Conservation (phyloP, 2,797 vertebrate species). For the Adelosebastes latens region DNA sequence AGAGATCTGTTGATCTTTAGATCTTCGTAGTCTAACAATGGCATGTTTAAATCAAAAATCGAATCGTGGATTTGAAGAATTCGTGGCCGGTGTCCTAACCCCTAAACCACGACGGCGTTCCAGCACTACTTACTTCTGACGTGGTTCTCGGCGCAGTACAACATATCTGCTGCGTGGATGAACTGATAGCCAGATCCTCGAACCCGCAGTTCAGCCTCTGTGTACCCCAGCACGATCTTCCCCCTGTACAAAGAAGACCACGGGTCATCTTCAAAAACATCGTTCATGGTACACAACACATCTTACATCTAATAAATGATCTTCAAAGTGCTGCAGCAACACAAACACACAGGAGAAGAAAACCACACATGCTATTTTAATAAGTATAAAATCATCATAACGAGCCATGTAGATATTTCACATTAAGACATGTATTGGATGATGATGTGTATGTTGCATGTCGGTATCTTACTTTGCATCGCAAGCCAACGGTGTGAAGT, state of each 20-base stretch:
- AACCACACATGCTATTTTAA: background rate
- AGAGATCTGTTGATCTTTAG: no score
- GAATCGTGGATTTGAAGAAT: no score
- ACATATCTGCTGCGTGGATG: slow-evolving; percentile 83
- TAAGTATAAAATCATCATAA: fast-evolving
- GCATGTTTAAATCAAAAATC: no score
- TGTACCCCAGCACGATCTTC: slow-evolving; percentile 82
- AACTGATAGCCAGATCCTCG: slow-evolving; percentile 83
- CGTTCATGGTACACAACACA: background rate
- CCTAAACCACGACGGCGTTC: fast-evolving
- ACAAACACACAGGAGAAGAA: background rate
- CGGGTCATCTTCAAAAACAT: background rate
- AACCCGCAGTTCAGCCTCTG: slow-evolving; percentile 80
- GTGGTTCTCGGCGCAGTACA: slow-evolving; percentile 84
- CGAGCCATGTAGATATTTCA: fast-evolving
- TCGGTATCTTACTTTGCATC: slow-evolving; percentile 82
- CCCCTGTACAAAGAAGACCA: slow-evolving; percentile 61
- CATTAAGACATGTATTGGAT: background rate
- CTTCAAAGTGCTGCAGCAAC: background rate
- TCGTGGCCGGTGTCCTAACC: background rate
- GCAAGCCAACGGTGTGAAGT: slow-evolving; percentile 88
- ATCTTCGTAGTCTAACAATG: no score
- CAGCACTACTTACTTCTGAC: slow-evolving; percentile 75
- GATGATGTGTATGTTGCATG: background rate
- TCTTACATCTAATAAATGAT: background rate